Base-by-base conservation (phyloP, 2,797 vertebrate genomes). In the Sphenodon punctatus region DNA sequence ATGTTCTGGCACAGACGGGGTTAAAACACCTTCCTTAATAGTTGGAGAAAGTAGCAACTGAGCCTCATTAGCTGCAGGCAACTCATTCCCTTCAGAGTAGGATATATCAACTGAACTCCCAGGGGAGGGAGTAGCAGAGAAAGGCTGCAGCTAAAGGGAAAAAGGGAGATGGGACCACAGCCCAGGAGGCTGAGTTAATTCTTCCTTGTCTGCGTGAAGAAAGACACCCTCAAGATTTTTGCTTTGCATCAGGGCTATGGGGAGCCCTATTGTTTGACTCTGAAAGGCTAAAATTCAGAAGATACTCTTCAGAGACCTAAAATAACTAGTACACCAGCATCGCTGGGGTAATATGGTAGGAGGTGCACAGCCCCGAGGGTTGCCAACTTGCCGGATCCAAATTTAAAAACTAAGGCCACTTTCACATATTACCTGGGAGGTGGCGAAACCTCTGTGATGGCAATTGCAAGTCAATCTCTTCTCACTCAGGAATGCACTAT, bases 91-190 rank as follows among this genome's bases (percentile, higher is more conserved):
- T 56, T 19, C 34, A 10, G 17, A 22, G 30, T 56, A 53, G 6
- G 53, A 53, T 56, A 56, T 19, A 56, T 34, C n/a, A n/a, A n/a
- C n/a, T n/a, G 56, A 55, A 55, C 53, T 32, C 30, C 19, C 30
- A 55, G 23, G n/a, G 36, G 36, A 11, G 5, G 8, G 0, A 65
- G 34, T 10, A 81, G 38, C 16, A 53, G 49, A 16, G 59, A 25
- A 82, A 20, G 22, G 60, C 36, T 58, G 10, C 42, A 49, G 6
- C 13, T 66, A 13, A 15, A 5, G 19, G 23, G 20, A 51, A n/a
- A 6, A 3, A 15, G 2, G 9, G 15, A 4, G 8, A 17, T 17
- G 6, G 30, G 5, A 7, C n/a, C n/a, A n/a, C n/a, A n/a, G 10
- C 4, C 43, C 20, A 10, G 4, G 6, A 22, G 17, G 30, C 5